Percentiles rank a stretch among this genome's conserved stretches.
Conservation (phyloP, 1,140 invertebrate genomes). For the Heliconius hermathena region DNA sequence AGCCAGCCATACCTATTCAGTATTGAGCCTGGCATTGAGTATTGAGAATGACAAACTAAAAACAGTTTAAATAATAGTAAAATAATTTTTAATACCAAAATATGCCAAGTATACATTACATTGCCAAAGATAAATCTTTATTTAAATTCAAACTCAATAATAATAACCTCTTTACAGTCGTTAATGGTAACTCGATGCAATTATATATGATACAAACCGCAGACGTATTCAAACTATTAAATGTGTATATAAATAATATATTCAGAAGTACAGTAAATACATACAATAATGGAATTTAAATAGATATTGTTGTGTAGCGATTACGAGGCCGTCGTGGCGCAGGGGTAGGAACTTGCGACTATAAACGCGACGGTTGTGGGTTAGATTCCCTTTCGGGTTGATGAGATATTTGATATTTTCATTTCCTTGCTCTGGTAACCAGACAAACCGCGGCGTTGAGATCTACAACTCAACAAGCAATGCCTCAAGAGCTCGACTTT, state of each 20-base stretch:
- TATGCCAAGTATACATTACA: neutral
- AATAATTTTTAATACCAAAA: neutral
- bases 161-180: neutral
- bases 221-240: neutral
- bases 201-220: constrained; percentile 5
- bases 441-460: no score
- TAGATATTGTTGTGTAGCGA: no score
- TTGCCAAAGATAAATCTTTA: neutral
- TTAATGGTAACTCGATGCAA: neutral
- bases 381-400: no score
- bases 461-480: no score
- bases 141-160: neutral
- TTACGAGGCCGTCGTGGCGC: no score
- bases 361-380: neutral
- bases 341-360: no score
- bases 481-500: no score
- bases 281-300: neutral
- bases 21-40: no score
- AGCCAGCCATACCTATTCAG: no score
- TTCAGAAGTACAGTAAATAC: neutral
- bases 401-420: no score
- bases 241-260: neutral
- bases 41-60: neutral
- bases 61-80: neutral
- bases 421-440: no score